phyloP scores from a whole-genome alignment of 2,113 vertebrate species.

The Elgaria multicarinata region DNA sequence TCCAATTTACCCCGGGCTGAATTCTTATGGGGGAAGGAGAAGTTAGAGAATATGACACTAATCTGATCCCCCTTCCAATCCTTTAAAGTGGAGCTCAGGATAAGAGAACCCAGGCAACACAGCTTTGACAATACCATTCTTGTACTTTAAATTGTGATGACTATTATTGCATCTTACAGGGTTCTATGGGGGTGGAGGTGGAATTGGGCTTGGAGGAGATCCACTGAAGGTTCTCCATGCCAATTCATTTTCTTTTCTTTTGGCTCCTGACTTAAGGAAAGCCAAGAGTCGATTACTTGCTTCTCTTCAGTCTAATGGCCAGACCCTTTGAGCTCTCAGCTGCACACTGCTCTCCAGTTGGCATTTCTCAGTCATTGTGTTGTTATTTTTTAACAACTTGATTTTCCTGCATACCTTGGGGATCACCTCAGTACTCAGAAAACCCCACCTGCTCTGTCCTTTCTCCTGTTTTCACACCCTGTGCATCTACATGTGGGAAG shows the following conservation, averaged over 20 bases:
- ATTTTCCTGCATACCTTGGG: neutral
- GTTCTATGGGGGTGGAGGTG: neutral
- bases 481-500: too few relatives aligned
- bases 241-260: neutral
- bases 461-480: neutral
- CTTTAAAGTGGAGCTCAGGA: neutral
- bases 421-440: neutral
- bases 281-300: neutral
- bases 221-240: neutral
- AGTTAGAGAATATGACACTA: neutral
- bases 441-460: too few relatives aligned
- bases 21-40: neutral
- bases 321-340: neutral
- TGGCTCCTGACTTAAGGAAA: neutral
- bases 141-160: neutral
- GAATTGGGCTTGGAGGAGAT: neutral
- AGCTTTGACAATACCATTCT: neutral
- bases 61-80: neutral
- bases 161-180: neutral
- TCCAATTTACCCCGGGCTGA: neutral
- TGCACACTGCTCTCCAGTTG: neutral
- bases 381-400: neutral
- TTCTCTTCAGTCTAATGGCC: neutral
- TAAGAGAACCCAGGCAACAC: neutral
- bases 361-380: neutral